These are phyloP conservation scores for Anguilla rostrata DNA, from an alignment of 2,113 vertebrate genomes.

Conservation along the genomic window DNA sequence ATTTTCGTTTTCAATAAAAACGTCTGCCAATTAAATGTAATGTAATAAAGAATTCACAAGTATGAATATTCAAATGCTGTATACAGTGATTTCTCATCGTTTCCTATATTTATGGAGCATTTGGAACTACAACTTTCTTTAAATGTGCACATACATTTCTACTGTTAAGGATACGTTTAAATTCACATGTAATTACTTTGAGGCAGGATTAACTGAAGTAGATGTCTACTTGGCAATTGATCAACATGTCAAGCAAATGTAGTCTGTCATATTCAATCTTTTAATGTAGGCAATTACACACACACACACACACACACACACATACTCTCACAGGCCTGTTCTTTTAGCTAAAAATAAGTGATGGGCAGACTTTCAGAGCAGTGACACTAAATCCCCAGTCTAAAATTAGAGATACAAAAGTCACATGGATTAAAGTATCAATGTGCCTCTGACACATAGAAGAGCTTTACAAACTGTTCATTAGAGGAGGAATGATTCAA, in stretches of 20 bases:
- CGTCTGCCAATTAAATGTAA: too few relatives aligned
- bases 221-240: background rate
- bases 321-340: background rate
- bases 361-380: background rate
- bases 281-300: background rate
- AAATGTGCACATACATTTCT: background rate
- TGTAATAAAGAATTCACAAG: too few relatives aligned
- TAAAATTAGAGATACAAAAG: slow-evolving; percentile 42
- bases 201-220: background rate
- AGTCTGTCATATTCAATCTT: background rate
- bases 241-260: background rate
- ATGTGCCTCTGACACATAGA: slow-evolving; percentile 1
- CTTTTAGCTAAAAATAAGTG: slow-evolving; percentile 15
- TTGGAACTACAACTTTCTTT: too few relatives aligned
- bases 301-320: background rate
- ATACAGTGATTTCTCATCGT: too few relatives aligned
- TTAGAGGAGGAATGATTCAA: slow-evolving; percentile 22
- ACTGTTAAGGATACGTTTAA: background rate
- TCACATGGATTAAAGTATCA: slow-evolving; percentile 37
- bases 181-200: background rate
- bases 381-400: slow-evolving; percentile 28
- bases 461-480: slow-evolving; percentile 13
- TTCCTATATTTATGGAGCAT: too few relatives aligned
- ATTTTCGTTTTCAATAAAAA: too few relatives aligned
- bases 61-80: too few relatives aligned